Conservation (phyloP, 2,797 vertebrate genomes). For the Salarias fasciatus region DNA sequence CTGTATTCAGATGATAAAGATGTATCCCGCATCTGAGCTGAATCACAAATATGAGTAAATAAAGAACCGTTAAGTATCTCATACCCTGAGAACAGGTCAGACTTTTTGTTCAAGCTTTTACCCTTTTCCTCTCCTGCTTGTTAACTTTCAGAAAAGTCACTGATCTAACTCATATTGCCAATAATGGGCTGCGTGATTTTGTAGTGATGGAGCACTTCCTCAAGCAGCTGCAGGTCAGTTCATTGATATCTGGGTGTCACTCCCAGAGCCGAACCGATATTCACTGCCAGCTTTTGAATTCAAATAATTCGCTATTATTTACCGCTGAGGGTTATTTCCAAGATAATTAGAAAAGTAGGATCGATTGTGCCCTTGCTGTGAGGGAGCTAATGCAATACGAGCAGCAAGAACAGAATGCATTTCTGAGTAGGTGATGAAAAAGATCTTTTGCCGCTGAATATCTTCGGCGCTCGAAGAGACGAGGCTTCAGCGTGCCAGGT, state of each 20-base stretch:
- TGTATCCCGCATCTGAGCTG: slow-evolving; percentile 8
- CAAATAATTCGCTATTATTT: slow-evolving; percentile 39
- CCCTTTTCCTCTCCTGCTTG: slow-evolving; percentile 2
- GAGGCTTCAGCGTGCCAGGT: no score
- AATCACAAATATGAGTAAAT: no score
- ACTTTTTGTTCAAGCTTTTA: slow-evolving; percentile 10
- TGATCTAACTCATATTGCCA: slow-evolving; percentile 20
- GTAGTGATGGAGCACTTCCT: slow-evolving; percentile 25
- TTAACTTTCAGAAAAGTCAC: slow-evolving; percentile 17
- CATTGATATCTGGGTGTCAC: slow-evolving; percentile 27
- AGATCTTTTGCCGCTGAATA: no score
- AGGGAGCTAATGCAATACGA: slow-evolving; percentile 28
- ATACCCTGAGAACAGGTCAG: slow-evolving; percentile 3
- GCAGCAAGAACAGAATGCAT: slow-evolving; percentile 40
- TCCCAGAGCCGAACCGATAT: slow-evolving; percentile 28
- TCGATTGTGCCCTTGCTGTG: slow-evolving; percentile 48
- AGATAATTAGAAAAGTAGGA: slow-evolving; percentile 42
- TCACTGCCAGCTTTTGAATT: slow-evolving; percentile 39
- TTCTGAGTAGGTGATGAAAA: slow-evolving; percentile 4
- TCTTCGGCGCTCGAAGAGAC: no score
- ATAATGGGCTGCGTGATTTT: slow-evolving; percentile 38
- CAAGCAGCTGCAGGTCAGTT: slow-evolving; percentile 35
- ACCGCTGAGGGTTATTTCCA: slow-evolving; percentile 43
- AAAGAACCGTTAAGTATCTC: background rate
- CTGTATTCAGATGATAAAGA: background rate